Percentiles rank a stretch among this genome's conserved stretches.
Conservation (phyloP, 1,140 invertebrate species). For the Eriocheir sinensis region DNA sequence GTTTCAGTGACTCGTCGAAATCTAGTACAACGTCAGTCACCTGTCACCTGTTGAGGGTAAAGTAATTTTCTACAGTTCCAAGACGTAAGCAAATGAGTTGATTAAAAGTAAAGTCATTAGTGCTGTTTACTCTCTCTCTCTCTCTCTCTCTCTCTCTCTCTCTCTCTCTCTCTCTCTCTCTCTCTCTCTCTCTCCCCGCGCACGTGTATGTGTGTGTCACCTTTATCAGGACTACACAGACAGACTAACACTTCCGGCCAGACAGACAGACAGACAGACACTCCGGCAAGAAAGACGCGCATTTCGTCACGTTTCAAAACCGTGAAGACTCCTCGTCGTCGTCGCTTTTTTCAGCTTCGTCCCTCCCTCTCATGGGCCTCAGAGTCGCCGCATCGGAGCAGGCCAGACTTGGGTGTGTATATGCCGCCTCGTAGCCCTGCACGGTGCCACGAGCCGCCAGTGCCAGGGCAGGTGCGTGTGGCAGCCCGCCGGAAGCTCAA, state of each 20-base stretch:
- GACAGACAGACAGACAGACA: too few relatives aligned
- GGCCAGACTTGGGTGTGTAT: not conserved
- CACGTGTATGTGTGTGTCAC: not conserved
- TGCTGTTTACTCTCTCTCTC: too few relatives aligned
- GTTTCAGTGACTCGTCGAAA: too few relatives aligned
- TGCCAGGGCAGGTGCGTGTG: not conserved
- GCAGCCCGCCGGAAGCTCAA: not conserved
- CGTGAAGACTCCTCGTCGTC: not conserved
- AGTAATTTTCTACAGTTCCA: too few relatives aligned
- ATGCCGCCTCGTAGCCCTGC: not conserved
- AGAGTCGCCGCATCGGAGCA: not conserved
- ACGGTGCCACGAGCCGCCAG: not conserved
- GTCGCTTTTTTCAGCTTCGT: too few relatives aligned
- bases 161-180: constrained; percentile 41
- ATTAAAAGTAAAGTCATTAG: too few relatives aligned
- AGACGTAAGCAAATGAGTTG: too few relatives aligned
- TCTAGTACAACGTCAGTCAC: too few relatives aligned
- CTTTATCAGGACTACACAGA: too few relatives aligned
- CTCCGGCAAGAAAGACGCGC: not conserved
- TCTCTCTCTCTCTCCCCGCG: not conserved
- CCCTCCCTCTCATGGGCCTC: not conserved
- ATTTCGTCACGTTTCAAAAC: not conserved
- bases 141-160: constrained; percentile 24
- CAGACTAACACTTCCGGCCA: too few relatives aligned
- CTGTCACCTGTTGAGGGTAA: too few relatives aligned